Conservation (phyloP, 2,888 invertebrate genomes). For the Craniophora ligustri region DNA sequence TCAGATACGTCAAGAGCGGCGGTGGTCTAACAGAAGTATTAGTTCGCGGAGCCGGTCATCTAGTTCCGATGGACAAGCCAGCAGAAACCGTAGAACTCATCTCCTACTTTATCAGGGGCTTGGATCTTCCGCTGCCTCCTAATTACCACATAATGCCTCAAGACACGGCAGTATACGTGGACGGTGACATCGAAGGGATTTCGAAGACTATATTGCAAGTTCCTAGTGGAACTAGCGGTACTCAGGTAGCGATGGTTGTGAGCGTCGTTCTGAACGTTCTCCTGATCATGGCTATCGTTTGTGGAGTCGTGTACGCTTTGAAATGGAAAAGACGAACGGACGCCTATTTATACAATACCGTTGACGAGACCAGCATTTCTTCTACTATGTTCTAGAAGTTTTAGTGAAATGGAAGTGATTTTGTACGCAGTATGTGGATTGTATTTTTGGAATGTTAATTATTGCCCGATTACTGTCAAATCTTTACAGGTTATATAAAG, state of each 20-base stretch:
- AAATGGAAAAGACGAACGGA: conserved; percentile 66
- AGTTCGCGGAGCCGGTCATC: conserved; percentile 89
- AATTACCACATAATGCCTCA: conserved; percentile 51
- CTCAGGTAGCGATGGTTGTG: conserved; percentile 59
- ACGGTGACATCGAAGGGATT: conserved; percentile 49
- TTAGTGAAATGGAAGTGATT: neutral
- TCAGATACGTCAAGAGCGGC: conserved; percentile 87
- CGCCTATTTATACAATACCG: conserved; percentile 62
- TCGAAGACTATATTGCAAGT: conserved; percentile 36
- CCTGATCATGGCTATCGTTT: conserved; percentile 58
- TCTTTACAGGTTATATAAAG: too few relatives aligned
- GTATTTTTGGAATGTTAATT: neutral
- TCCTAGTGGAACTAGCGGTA: conserved; percentile 37
- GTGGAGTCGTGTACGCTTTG: conserved; percentile 59
- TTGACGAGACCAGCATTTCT: conserved; percentile 63
- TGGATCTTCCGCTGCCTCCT: conserved; percentile 58
- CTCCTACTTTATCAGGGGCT: conserved; percentile 66
- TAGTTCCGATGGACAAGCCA: conserved; percentile 90
- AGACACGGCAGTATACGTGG: conserved; percentile 49
- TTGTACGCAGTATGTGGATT: too few relatives aligned
- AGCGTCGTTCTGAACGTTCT: conserved; percentile 73
- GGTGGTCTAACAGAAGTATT: conserved; percentile 88
- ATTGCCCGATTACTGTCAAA: neutral
- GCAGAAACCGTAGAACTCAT: conserved; percentile 72
- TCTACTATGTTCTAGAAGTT: conserved; percentile 50